A percentile compares a stretch with the other conserved stretches of the same genome.
These are phyloP conservation scores for Coelopa pilipes DNA, from an alignment of 2,888 invertebrate species.

Conservation along the genomic window DNA sequence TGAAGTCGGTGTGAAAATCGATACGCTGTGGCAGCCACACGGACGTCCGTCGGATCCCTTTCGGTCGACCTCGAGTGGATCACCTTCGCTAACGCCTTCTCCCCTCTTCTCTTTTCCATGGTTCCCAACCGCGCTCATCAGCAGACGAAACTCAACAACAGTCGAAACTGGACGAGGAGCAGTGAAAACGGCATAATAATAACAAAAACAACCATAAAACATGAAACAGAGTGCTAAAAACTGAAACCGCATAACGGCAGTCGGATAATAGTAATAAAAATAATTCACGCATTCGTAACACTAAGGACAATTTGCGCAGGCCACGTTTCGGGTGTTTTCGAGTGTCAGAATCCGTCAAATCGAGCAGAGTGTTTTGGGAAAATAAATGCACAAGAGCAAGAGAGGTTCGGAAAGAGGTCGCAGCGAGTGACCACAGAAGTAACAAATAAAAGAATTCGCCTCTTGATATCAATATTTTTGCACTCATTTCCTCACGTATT, in stretches of 20 bases:
- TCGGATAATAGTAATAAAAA: slow-evolving; percentile 6
- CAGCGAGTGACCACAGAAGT: neutral
- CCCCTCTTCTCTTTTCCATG: slow-evolving; percentile 3
- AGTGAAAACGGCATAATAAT: neutral
- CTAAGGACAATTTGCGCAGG: too few species aligned
- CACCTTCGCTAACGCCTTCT: neutral
- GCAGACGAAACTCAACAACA: slow-evolving; percentile 12
- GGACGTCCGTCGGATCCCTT: too few species aligned
- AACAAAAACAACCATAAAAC: too few species aligned
- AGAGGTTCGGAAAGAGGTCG: neutral
- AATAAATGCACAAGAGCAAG: neutral
- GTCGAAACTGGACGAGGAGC: slow-evolving; percentile 3
- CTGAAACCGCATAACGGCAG: too few species aligned
- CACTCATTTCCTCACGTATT: neutral
- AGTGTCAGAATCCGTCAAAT: neutral
- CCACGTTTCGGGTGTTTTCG: too few species aligned
- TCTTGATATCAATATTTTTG: neutral
- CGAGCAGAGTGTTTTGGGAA: neutral
- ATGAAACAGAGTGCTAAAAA: too few species aligned
- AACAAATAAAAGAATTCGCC: too few species aligned
- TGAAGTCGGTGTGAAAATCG: too few species aligned
- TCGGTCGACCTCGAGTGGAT: too few species aligned
- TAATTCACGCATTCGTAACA: neutral
- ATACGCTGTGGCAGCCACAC: too few species aligned
- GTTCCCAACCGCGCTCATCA: neutral